These are phyloP conservation scores for Apostichopus californicus DNA, from an alignment of 35 echinoderm and acorn worm genomes.

Conservation along the genomic window DNA sequence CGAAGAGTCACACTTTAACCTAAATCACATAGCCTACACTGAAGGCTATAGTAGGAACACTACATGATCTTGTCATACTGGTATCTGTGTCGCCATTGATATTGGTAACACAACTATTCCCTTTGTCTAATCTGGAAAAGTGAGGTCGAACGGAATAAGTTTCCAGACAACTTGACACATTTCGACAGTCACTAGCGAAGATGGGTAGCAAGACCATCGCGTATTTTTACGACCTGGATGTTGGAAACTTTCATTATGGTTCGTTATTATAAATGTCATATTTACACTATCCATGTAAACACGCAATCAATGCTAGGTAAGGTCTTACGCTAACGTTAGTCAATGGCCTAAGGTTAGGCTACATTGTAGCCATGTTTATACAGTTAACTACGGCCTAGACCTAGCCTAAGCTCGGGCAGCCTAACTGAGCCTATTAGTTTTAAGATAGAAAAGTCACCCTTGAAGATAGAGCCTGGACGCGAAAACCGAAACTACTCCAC, in stretches of 20 bases:
- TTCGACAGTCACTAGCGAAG: conserved; percentile 1
- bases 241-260: conserved; percentile 99
- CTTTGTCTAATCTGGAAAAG: conserved; percentile 25
- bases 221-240: conserved; percentile 98
- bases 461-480: neutral
- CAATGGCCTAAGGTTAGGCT: too few species aligned
- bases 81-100: too few species aligned
- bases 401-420: neutral
- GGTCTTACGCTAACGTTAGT: too few species aligned
- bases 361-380: too few species aligned
- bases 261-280: conserved; percentile 3
- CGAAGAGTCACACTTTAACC: too few species aligned
- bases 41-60: too few species aligned
- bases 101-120: neutral
- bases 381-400: neutral
- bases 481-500: neutral
- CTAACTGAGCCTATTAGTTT: neutral
- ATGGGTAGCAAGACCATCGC: conserved; percentile 90
- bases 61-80: too few species aligned
- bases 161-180: neutral
- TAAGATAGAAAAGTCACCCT: neutral
- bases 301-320: too few species aligned
- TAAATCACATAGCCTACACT: too few species aligned
- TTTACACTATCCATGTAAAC: too few species aligned
- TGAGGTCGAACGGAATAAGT: neutral